These are phyloP conservation scores for Crioceris asparagi DNA, from an alignment of 2,888 invertebrate genomes.

Conservation along the genomic window DNA sequence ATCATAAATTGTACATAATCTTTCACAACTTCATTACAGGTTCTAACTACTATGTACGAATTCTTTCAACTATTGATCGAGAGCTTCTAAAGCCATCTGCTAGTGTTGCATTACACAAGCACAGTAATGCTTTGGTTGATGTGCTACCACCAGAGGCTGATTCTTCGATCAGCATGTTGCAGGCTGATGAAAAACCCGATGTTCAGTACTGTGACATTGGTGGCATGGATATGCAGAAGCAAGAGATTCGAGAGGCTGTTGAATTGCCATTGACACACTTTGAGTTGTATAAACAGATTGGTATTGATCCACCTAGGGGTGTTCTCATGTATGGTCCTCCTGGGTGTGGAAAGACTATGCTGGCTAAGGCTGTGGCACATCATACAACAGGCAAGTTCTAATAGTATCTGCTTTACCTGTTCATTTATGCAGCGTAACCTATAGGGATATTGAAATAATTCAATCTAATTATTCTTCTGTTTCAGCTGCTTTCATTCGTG, in stretches of 20 bases:
- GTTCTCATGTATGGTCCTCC: slow-evolving; percentile 99
- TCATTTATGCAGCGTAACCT: not conserved
- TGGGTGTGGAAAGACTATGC: slow-evolving; percentile 98
- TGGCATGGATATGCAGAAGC: slow-evolving; percentile 99
- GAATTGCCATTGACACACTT: slow-evolving; percentile 97
- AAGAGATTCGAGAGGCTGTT: slow-evolving; percentile 97
- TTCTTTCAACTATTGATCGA: slow-evolving; percentile 94
- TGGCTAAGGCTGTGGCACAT: slow-evolving; percentile 97
- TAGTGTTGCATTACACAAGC: slow-evolving; percentile 96
- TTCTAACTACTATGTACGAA: slow-evolving; percentile 98
- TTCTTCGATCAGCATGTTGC: slow-evolving; percentile 94
- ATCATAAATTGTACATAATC: not conserved
- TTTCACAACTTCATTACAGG: slow-evolving; percentile 39
- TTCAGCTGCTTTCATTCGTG: slow-evolving; percentile 93
- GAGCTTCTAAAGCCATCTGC: slow-evolving; percentile 96
- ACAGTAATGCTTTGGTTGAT: slow-evolving; percentile 99
- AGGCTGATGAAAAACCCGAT: slow-evolving; percentile 97
- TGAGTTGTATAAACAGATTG: slow-evolving; percentile 95
- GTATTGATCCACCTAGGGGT: slow-evolving; percentile 85
- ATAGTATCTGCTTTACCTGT: too few relatives aligned
- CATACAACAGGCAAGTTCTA: slow-evolving; percentile 74
- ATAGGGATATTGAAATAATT: not conserved
- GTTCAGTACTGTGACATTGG: slow-evolving; percentile 96
- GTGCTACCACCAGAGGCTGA: slow-evolving; percentile 98
- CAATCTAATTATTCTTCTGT: slow-evolving; percentile 12